Conservation (phyloP, 2,113 vertebrate species). For the Rhadina sibilatrix region DNA sequence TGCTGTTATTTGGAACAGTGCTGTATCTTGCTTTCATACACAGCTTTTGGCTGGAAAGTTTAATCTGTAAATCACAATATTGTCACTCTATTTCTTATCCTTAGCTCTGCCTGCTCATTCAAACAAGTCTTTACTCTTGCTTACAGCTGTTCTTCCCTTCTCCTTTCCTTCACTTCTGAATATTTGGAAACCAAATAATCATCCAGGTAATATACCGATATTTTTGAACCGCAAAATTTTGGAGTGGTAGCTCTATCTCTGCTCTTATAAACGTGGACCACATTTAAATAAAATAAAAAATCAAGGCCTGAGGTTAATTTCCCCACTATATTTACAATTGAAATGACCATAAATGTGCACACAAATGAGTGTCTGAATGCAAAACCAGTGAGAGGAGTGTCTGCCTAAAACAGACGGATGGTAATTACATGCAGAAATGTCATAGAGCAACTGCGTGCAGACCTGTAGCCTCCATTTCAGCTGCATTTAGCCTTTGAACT, state of each 20-base stretch:
- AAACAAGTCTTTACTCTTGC: constrained; percentile 23
- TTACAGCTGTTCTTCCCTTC: neutral
- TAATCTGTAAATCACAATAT: constrained; percentile 52
- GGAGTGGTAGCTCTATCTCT: neutral
- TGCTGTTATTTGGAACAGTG: constrained; percentile 11
- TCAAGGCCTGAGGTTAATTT: neutral
- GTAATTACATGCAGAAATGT: constrained; percentile 31
- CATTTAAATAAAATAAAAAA: neutral
- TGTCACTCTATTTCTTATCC: constrained; percentile 8
- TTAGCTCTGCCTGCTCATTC: constrained; percentile 2
- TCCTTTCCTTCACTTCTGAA: neutral
- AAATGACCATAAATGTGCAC: neutral
- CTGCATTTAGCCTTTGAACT: constrained; percentile 20
- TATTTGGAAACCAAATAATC: neutral
- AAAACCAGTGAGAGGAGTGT: constrained; percentile 2
- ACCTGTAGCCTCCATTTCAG: constrained; percentile 17
- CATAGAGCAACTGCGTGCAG: neutral
- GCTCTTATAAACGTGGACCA: neutral
- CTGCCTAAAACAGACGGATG: neutral
- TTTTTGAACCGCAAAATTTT: neutral
- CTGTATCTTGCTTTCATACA: constrained; percentile 1
- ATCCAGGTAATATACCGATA: neutral
- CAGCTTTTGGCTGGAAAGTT: constrained; percentile 40
- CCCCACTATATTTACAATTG: neutral
- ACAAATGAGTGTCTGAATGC: neutral